Conservation (phyloP, 2,797 vertebrate genomes). For the Caiman crocodilus region DNA sequence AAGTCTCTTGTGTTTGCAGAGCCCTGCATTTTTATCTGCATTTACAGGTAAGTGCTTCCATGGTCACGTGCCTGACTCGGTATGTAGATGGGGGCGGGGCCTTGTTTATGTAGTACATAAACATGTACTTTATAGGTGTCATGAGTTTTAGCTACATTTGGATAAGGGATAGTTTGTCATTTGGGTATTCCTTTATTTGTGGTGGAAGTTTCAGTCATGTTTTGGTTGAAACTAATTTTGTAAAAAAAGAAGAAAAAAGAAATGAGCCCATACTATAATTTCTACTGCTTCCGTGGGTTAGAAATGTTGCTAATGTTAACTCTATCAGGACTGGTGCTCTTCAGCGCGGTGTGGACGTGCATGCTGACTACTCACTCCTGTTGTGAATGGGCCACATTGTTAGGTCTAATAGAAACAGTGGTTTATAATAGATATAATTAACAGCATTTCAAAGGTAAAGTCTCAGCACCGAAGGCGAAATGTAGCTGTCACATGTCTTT, state of each 20-base stretch:
- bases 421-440: not conserved
- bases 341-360: not conserved
- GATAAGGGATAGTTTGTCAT: fast-evolving
- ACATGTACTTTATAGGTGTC: fast-evolving
- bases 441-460: not conserved
- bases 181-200: not conserved
- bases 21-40: not conserved
- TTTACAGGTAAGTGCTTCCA: not conserved
- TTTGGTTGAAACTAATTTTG: not conserved
- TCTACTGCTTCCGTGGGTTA: fast-evolving
- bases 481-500: not conserved
- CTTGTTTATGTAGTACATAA: not conserved
- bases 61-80: not conserved
- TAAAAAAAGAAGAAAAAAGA: not conserved
- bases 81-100: not conserved
- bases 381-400: not conserved
- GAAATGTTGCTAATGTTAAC: not conserved
- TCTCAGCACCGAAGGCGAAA: not conserved
- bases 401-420: not conserved
- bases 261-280: not conserved
- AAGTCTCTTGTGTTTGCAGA: not conserved
- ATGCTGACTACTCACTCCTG: not conserved
- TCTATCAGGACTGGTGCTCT: not conserved
- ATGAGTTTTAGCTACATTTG: not conserved
- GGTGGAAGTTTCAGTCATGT: not conserved